Base-by-base conservation (phyloP, 2,113 vertebrate genomes). In the Myotis yumanensis region DNA sequence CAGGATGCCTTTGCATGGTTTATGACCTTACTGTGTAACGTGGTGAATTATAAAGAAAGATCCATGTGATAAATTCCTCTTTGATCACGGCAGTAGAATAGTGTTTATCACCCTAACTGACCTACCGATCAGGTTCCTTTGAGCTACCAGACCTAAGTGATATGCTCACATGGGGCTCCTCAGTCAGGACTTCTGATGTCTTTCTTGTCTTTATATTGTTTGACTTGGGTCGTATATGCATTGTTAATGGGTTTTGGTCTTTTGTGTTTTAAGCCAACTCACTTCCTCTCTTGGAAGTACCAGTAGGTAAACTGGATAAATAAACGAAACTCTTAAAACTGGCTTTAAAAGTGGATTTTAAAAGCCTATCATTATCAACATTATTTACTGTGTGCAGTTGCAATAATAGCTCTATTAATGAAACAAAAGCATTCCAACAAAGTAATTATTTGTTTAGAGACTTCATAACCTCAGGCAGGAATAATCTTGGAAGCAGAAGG, bases 361-460 rank as follows among this genome's bases (percentile, higher is more conserved):
- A 87, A 93, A 94, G 12, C 15, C 28, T 77, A 0, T 93, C 12
- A 68, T 83, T 54, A 68, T 66, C 80, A 89, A 20, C 25, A 68
- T 93, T 94, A 72, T 95, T 85, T 94, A 46, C 71, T 80, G 51
- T 28, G 6, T 91, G 25, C 83, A 81, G 48, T 88, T 91, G 20
- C 83, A 81, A 43, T 85, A 71, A 90, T 92, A 59, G 68, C 57
- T 35, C 43, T 87, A 82, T 92, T 95, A 93, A 86, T 79, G 81
- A 90, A 94, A 76, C 66, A 23, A 71, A 69, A 94, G 71, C 77
- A 92, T 81, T 93, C 59, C 28, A 46, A 35, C 37, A 52, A 32
- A 11, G 5, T 88, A 86, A 90, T 95, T 88, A 90, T 97, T 97
- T 91, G 66, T 77, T 77, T 85, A 69, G 81, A 81, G 16, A 82